Evolutionary conservation across 2,797 vertebrate genomes (phyloP), one percentile per base, ranked within the genome.

Genomic region (Dromococcyx pavoninus): DNA sequence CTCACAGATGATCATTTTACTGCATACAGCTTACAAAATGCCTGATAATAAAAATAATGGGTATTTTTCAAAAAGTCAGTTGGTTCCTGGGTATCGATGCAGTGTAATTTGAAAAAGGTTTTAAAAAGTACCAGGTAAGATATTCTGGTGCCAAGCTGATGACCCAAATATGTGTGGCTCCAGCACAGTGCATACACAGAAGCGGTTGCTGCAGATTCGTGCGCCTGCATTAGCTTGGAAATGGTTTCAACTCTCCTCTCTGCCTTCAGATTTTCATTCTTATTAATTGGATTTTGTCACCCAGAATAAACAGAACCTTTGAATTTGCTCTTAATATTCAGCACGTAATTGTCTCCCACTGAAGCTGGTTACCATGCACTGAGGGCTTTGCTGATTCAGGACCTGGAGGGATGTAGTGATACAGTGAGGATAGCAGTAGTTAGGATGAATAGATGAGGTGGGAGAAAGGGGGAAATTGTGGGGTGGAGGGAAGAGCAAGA

Each of bases 61-160:
- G 18, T 88, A 66, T 90, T 87, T 93, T 77, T 93, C 57, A 62
- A 78, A 66, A 96, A 93, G 35, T 58, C 91, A 80, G 65, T 13
- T 78, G 72, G 37, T 91, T 96, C 69, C 87, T 94, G 83, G 44
- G 16, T 96, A 76, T 91, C 35, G 33, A 76, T 78, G 73, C 80
- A 92, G 53, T 39, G 12, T 88, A 76, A 96, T 92, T 95, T 92
- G 82, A 80, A 93, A 80, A 70, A 89, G 35, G 37, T 60, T 76
- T n/a, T 81, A 33, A 48, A 33, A 72, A 67, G 37, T 41, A 64
- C 51, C 87, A 76, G 86, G 7, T 71, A 57, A 50, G 74, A 77
- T 82, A 60, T 23, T 56, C 17, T 51, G 43, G 48, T 77, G 72
- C 58, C 65, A 41, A 46, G 28, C 7, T 65, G 72, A 18, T 64